Evolutionary conservation across 2,888 invertebrate species (phyloP), one percentile per base, ranked within the genome.

Genomic region (Parelbella ahira): DNA sequence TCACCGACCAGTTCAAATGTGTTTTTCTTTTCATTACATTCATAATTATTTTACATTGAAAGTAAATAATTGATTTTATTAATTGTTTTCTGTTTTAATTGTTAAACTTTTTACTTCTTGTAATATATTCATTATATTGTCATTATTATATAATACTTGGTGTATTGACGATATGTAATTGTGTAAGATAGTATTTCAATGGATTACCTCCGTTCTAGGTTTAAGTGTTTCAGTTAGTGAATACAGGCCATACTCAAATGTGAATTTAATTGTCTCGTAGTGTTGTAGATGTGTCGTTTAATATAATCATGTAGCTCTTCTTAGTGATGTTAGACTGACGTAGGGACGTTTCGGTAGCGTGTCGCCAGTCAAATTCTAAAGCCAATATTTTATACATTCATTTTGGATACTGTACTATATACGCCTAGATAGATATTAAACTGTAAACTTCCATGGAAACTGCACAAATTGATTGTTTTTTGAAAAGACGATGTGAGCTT

Each of bases 141-240:
- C 4, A 15, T 15, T 15, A 15, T 15, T 15, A 28, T 23, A 38
- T 29, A 71, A 73, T 72, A 68, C 62, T 72, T 72, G 68, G 63
- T 71, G 64, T 72, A 72, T 60, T 44, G 56, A 71, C 64, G 68
- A 63, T 70, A 60, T 51, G 50, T 46, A 29, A 68, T 51, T 77
- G 75, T 83, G 76, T 70, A 77, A 74, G 68, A 66, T 48, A 65
- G 58, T 77, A 75, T 68, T 71, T 64, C 57, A 43, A 52, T 80
- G 78, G 70, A 68, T 65, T 70, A 76, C 58, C 60, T 77, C 63
- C 54, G 56, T 54, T 52, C 53, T 68, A 68, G 63, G 37, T 36
- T 21, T 83, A 81, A 82, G 79, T 65, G 77, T 81, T 82, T 78
- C 73, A 62, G 58, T 75, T 80, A 79, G 79, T 71, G 60, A 68